Evolutionary conservation across 2,113 vertebrate genomes (phyloP).

Genomic region (Gobio gobio): DNA sequence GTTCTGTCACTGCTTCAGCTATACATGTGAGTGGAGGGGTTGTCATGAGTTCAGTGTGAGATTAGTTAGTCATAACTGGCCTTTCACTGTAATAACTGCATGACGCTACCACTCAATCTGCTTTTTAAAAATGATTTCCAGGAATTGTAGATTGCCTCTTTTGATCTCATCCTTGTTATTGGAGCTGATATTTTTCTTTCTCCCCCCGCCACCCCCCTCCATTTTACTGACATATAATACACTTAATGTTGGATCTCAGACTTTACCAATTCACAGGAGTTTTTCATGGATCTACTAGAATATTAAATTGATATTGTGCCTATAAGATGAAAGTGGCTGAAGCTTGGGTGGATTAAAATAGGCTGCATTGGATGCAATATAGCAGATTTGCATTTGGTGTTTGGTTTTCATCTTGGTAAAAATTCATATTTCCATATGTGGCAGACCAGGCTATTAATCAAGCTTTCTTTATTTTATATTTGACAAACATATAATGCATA

Average conservation of each 20-base stretch:
- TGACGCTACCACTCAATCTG: constrained; percentile 25
- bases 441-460: not conserved
- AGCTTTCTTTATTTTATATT: not conserved
- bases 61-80: constrained; percentile 36
- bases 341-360: not conserved
- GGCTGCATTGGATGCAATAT: not conserved
- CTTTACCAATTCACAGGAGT: not conserved
- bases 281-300: not conserved
- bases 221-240: constrained; percentile 14
- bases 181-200: not conserved
- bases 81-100: constrained; percentile 53
- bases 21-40: not conserved
- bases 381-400: not conserved
- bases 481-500: not conserved
- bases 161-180: not conserved
- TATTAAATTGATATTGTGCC: constrained; percentile 6
- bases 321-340: not conserved
- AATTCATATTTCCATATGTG: not conserved
- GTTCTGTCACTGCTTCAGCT: not conserved
- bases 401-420: not conserved
- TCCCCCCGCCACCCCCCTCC: too few relatives aligned
- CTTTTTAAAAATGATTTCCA: constrained; percentile 43
- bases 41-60: constrained; percentile 21
- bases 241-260: not conserved
- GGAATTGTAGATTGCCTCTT: not conserved